A percentile compares a stretch with the other conserved stretches of the same genome.
These are phyloP conservation scores for Priapulus caudatus DNA, from an alignment of 2,888 invertebrate genomes.

Conservation along the genomic window DNA sequence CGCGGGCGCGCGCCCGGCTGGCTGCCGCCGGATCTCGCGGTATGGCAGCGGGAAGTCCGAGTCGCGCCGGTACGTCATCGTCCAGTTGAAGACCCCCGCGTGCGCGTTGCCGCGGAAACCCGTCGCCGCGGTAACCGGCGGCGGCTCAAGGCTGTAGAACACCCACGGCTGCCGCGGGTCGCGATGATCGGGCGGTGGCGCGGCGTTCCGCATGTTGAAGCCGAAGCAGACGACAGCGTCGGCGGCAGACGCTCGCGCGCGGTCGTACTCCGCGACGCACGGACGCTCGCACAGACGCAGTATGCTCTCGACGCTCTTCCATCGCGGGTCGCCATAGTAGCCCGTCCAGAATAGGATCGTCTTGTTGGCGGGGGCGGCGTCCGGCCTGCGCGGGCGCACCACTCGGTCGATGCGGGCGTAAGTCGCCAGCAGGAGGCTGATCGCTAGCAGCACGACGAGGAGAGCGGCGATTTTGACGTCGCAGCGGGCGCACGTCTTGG, in stretches of 20 bases:
- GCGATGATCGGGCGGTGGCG: not conserved
- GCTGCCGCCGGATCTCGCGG: not conserved
- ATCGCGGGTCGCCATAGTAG: not conserved
- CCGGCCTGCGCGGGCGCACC: too few species aligned
- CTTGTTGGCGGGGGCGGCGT: too few species aligned
- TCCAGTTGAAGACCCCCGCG: not conserved
- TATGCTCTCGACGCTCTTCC: not conserved
- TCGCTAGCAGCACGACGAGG: too few species aligned
- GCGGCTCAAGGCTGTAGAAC: not conserved
- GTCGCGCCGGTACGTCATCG: not conserved
- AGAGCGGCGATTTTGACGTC: too few species aligned
- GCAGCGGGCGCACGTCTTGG: too few species aligned
- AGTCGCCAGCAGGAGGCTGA: too few species aligned
- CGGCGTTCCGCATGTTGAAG: not conserved
- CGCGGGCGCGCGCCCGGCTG: not conserved
- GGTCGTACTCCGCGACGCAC: not conserved
- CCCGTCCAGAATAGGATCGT: not conserved
- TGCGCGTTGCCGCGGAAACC: slow-evolving; percentile 3
- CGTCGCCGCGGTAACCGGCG: not conserved
- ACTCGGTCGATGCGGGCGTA: too few species aligned
- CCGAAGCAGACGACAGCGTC: not conserved
- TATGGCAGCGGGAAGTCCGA: not conserved
- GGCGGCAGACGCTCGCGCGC: not conserved
- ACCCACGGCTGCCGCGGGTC: not conserved
- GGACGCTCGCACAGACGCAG: not conserved